Evolutionary conservation across 1,140 invertebrate genomes (phyloP), one percentile per base, ranked within the genome.

Genomic region (Drosophila teissieri): DNA sequence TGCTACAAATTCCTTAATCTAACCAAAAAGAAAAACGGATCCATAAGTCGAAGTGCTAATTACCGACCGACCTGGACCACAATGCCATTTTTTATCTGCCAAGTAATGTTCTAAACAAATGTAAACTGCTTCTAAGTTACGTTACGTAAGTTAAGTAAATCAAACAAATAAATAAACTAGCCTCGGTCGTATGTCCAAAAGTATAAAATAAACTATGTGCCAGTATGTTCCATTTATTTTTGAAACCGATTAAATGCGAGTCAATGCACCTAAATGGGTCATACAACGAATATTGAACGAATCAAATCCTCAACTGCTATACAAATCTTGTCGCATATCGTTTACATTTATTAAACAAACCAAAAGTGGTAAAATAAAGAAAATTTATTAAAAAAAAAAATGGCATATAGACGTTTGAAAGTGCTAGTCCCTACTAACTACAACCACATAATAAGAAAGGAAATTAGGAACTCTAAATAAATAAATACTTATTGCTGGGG

Each of bases 1-100:
- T 89, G 84, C 84, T 89, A 89, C 84, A 78, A 90, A 89, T 89
- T 89, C 84, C 84, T 89, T 89, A 89, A 89, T 80, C 85, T 89
- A 89, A 89, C 77, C 80, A 84, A 90, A 74, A 70, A 67, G 11
- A 37, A 42, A 36, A 55, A 39, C 14, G 39, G 17, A 61, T 36
- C 36, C 55, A 45, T 24, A 37, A 58, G 55, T 57, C 67, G 27
- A 73, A 56, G 65, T 75, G 64, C 57, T 70, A 77, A 31, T 39
- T 55, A 48, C 54, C 63, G 62, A 68, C 62, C 77, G 62, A 68
- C 62, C 77, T 52, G 44, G 54, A 58, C 62, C 60, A 52, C 44
- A 69, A 69, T 80, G 84, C 85, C 85, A 89, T 90, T 90, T 80
- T 86, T 75, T 88, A 76, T 86, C 83, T 86, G 83, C 83, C 83